phyloP scores from a whole-genome alignment of 2,113 vertebrate species.

The Melanostigma gelatinosum region DNA sequence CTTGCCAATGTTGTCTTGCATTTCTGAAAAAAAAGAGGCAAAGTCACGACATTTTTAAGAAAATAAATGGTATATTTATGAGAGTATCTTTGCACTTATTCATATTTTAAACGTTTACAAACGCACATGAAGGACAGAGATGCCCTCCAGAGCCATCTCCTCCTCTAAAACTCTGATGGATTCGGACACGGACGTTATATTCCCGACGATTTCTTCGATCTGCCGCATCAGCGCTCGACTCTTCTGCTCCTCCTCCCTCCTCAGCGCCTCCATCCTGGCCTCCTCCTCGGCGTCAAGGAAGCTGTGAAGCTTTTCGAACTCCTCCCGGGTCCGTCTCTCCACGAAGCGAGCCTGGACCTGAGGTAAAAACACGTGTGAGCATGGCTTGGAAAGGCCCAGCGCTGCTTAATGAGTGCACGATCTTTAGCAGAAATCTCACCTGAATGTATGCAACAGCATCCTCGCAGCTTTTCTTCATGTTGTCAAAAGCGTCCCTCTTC shows the following conservation, averaged over 20 bases:
- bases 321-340: slow-evolving; percentile 63
- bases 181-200: slow-evolving; percentile 55
- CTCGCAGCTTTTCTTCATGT: slow-evolving; percentile 68
- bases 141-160: slow-evolving; percentile 59
- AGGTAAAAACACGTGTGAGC: neutral
- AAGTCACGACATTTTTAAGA: neutral
- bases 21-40: slow-evolving; percentile 55
- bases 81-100: neutral
- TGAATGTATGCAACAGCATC: slow-evolving; percentile 62
- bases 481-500: slow-evolving; percentile 62
- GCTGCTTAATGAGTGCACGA: neutral
- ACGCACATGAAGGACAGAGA: slow-evolving; percentile 73
- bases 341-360: slow-evolving; percentile 74
- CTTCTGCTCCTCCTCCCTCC: slow-evolving; percentile 70
- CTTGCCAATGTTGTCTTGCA: slow-evolving; percentile 62
- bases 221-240: slow-evolving; percentile 49
- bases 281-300: slow-evolving; percentile 72
- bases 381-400: neutral
- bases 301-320: slow-evolving; percentile 72
- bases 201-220: slow-evolving; percentile 55
- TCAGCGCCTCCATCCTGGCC: slow-evolving; percentile 65
- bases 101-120: neutral
- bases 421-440: slow-evolving; percentile 44
- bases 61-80: neutral
- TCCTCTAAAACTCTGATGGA: slow-evolving; percentile 70